Conservation (phyloP, 2,113 vertebrate genomes). For the Stigmatopora argus region DNA sequence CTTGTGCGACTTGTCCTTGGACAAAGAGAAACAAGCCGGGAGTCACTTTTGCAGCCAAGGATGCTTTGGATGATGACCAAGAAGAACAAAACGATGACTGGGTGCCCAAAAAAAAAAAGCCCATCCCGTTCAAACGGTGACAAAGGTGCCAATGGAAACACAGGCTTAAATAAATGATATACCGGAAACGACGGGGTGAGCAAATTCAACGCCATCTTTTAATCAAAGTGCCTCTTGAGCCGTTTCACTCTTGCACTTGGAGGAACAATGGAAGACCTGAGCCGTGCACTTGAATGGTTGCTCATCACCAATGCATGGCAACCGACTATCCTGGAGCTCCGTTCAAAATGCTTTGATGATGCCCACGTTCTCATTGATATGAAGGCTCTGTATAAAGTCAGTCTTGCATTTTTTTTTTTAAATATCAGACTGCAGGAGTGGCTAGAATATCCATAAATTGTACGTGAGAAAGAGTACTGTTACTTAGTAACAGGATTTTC, state of each 20-base stretch:
- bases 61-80: constrained; percentile 4
- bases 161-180: not conserved
- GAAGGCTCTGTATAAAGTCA: not conserved
- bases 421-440: too few relatives aligned
- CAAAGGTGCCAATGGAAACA: constrained; percentile 1
- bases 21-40: not conserved
- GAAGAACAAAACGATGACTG: constrained; percentile 5
- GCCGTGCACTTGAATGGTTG: not conserved
- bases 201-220: not conserved
- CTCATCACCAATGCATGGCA: not conserved
- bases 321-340: not conserved
- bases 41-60: not conserved
- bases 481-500: too few relatives aligned
- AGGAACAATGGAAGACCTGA: not conserved
- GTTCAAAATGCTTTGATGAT: not conserved
- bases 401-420: not conserved
- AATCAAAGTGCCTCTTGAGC: not conserved
- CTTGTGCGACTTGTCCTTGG: not conserved
- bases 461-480: too few relatives aligned
- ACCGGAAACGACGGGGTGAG: not conserved
- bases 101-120: not conserved
- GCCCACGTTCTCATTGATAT: not conserved
- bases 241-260: not conserved
- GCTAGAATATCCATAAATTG: too few relatives aligned
- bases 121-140: constrained; percentile 1